phyloP scores from a whole-genome alignment of 2,888 invertebrate genomes.

The Asteroscopus sphinx region DNA sequence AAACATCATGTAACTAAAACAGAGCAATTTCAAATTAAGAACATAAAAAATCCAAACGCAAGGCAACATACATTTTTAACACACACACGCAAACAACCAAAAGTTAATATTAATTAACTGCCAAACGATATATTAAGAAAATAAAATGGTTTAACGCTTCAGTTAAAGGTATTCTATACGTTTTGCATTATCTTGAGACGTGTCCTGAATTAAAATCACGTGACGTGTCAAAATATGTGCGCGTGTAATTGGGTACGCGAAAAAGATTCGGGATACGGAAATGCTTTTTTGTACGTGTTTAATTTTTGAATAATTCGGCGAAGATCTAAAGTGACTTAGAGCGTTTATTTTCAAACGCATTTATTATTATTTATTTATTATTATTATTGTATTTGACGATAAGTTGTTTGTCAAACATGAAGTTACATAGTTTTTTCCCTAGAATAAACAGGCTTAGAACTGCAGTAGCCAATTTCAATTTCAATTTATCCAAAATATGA shows the following conservation, averaged over 20 bases:
- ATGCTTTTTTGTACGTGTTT: background rate
- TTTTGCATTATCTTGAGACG: constrained; percentile 33
- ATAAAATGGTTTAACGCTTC: constrained; percentile 37
- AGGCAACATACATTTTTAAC: constrained; percentile 16
- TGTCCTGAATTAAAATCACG: constrained; percentile 43
- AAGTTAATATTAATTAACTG: constrained; percentile 48
- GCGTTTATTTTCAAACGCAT: no score
- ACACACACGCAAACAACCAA: constrained; percentile 7
- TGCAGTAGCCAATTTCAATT: no score
- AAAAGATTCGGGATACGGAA: constrained; percentile 4
- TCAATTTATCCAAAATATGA: no score
- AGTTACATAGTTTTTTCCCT: no score
- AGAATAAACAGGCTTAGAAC: no score
- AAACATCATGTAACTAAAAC: no score
- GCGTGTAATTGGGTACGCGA: constrained; percentile 31
- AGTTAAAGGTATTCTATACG: constrained; percentile 30
- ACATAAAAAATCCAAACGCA: background rate
- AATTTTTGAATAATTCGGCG: background rate
- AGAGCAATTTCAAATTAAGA: background rate
- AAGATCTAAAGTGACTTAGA: background rate
- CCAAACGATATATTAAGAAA: constrained; percentile 31
- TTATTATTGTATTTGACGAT: no score
- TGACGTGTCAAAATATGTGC: constrained; percentile 44
- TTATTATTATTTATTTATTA: no score
- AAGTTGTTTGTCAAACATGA: no score